phyloP scores from a whole-genome alignment of 2,113 vertebrate genomes.

The Neolamprologus longior region DNA sequence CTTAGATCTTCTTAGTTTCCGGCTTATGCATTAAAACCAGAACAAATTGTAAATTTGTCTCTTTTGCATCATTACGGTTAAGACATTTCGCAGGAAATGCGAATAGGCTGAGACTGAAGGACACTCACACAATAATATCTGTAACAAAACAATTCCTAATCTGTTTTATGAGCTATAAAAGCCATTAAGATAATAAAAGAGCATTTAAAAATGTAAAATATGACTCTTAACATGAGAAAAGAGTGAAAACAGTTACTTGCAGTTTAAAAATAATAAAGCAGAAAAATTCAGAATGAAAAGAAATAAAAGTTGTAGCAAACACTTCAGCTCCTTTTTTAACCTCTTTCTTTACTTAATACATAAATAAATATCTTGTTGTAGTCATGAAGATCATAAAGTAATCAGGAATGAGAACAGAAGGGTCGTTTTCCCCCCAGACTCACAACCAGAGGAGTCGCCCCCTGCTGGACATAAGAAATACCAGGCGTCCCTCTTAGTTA shows the following conservation, averaged over 20 bases:
- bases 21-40: neutral
- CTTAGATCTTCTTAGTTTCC: neutral
- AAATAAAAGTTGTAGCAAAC: neutral
- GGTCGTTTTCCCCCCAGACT: neutral
- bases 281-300: neutral
- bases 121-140: neutral
- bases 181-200: neutral
- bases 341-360: neutral
- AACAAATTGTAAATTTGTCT: neutral
- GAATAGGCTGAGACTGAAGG: neutral
- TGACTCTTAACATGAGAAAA: neutral
- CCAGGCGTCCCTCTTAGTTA: neutral
- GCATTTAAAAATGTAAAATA: neutral
- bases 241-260: neutral
- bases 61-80: neutral
- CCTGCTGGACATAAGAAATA: neutral
- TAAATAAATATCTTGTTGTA: neutral
- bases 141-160: neutral
- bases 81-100: neutral
- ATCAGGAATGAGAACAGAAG: neutral
- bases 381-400: neutral
- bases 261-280: neutral
- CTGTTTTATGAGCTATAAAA: neutral
- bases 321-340: neutral
- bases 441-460: neutral